phyloP scores from a whole-genome alignment of 2,113 vertebrate species.

The Saccopteryx leptura region DNA sequence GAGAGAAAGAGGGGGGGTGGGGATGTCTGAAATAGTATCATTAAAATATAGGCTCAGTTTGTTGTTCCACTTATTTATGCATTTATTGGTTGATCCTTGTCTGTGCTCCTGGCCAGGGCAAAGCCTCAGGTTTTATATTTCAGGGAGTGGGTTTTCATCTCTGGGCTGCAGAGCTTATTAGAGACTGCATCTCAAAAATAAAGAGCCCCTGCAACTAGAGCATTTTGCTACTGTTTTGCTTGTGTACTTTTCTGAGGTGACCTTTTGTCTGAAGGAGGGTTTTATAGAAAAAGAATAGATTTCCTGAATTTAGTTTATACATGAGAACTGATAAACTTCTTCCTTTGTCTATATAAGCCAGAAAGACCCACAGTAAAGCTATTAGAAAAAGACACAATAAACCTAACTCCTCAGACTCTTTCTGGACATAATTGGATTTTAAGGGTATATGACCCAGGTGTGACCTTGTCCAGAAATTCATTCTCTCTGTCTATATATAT shows the following conservation, averaged over 20 bases:
- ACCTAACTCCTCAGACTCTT: not conserved
- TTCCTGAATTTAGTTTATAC: not conserved
- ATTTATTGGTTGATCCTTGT: too few species aligned
- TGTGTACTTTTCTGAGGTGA: not conserved
- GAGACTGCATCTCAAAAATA: not conserved
- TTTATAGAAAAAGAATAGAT: constrained; percentile 16
- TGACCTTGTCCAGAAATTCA: constrained; percentile 26
- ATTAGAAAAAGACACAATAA: not conserved
- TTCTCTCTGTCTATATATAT: constrained; percentile 5
- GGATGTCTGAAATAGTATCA: not conserved
- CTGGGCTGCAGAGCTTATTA: not conserved
- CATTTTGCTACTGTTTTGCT: not conserved
- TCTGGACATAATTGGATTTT: not conserved
- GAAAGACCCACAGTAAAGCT: not conserved
- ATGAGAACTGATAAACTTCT: not conserved
- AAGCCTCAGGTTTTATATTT: not conserved
- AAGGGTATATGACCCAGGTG: not conserved
- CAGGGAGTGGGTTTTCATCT: not conserved
- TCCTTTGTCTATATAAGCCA: not conserved
- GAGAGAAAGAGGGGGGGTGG: too few species aligned
- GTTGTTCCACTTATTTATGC: too few species aligned
- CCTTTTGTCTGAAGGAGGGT: not conserved
- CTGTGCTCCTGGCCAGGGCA: too few species aligned
- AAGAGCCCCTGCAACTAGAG: too few species aligned
- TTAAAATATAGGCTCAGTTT: not conserved